These are phyloP conservation scores for Minunthozetes semirufus DNA, from an alignment of 2,888 invertebrate genomes.

Conservation along the genomic window DNA sequence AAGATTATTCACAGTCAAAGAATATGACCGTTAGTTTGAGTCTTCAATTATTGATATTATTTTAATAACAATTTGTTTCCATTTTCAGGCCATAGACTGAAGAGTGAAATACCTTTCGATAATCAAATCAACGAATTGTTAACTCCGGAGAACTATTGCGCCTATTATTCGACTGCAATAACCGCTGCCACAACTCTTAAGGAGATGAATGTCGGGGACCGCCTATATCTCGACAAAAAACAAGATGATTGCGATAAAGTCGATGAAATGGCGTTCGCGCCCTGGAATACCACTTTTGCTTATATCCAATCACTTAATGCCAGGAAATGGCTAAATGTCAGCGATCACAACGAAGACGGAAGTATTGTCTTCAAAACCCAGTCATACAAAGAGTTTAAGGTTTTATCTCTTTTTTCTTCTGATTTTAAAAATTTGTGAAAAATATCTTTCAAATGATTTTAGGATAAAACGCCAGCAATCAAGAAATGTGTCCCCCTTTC, in stretches of 20 bases:
- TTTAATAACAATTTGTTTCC: not conserved
- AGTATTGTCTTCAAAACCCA: not conserved
- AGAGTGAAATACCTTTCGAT: constrained; percentile 14
- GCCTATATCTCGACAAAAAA: not conserved
- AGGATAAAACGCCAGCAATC: constrained; percentile 16
- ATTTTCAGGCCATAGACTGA: not conserved
- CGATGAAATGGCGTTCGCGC: not conserved
- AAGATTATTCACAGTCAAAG: not conserved
- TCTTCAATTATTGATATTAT: not conserved
- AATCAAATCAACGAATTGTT: not conserved
- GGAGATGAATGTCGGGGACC: not conserved
- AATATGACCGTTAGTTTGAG: not conserved
- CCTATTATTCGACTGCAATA: not conserved
- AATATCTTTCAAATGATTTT: not conserved
- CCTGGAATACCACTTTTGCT: constrained; percentile 13
- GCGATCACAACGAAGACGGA: constrained; percentile 4
- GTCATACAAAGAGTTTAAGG: constrained; percentile 20
- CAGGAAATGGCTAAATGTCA: not conserved
- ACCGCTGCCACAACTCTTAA: not conserved
- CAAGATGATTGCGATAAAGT: not conserved
- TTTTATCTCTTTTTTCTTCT: not conserved
- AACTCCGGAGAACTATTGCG: constrained; percentile 12
- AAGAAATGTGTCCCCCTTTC: constrained; percentile 12
- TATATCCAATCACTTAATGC: not conserved
- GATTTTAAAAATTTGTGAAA: not conserved